Conservation (phyloP, 2,113 vertebrate genomes). For the Hippoglossus stenolepis region DNA sequence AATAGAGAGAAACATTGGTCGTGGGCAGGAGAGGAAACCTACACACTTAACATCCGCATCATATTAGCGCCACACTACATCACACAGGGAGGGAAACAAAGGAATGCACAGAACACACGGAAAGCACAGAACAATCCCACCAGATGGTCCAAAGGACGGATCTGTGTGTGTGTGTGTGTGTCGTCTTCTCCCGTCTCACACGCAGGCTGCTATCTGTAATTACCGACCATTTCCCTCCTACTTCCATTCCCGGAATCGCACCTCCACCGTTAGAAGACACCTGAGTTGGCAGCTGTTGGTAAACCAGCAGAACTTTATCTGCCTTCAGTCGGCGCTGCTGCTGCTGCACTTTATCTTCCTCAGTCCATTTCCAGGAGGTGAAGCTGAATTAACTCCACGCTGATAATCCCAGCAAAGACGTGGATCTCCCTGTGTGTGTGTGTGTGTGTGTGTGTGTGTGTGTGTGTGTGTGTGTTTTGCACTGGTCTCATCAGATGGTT, state of each 20-base stretch:
- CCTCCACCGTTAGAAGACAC: slow-evolving; percentile 4
- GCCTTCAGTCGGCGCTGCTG: neutral
- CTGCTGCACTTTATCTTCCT: slow-evolving; percentile 26
- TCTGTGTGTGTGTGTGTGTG: too few species aligned
- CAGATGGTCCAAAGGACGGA: neutral
- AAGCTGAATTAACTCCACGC: slow-evolving; percentile 36
- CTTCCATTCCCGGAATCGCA: slow-evolving; percentile 17
- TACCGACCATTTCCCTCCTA: neutral
- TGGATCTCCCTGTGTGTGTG: neutral
- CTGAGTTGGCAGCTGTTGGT: slow-evolving; percentile 14
- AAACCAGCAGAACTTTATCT: slow-evolving; percentile 25
- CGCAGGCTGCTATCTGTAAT: slow-evolving; percentile 15
- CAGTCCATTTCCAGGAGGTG: slow-evolving; percentile 33
- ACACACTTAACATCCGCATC: slow-evolving; percentile 42
- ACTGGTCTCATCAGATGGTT: neutral
- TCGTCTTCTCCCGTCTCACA: neutral
- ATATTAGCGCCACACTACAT: slow-evolving; percentile 35
- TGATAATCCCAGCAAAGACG: slow-evolving; percentile 4
- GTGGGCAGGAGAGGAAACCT: slow-evolving; percentile 58
- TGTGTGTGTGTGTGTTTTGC: neutral
- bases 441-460: neutral
- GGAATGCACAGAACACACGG: neutral
- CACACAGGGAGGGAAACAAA: slow-evolving; percentile 12
- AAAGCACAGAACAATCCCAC: slow-evolving; percentile 19
- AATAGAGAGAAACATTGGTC: slow-evolving; percentile 23